A percentile compares a stretch with the other conserved stretches of the same genome.
Evolutionary conservation across 2,797 vertebrate species (phyloP).

Genomic region (Simalia tracyae): DNA sequence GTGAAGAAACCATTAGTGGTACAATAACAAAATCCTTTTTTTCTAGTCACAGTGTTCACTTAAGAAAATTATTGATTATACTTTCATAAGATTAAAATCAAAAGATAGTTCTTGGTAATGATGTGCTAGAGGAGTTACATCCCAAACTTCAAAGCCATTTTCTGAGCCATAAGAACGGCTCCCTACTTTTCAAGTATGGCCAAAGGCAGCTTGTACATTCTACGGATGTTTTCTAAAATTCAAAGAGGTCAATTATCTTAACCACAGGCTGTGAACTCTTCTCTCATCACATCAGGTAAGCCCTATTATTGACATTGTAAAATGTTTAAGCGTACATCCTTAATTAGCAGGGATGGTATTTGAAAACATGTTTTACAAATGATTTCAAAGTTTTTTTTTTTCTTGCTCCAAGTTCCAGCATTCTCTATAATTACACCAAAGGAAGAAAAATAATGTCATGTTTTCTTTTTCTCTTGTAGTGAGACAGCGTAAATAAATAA

Average conservation of each 20-base stretch:
- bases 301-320: constrained; percentile 59
- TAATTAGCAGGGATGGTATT: constrained; percentile 49
- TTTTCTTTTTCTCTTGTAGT: background rate
- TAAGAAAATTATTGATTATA: constrained; percentile 77
- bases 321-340: constrained; percentile 51
- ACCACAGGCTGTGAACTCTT: constrained; percentile 69
- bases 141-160: constrained; percentile 82
- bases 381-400: background rate
- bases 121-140: constrained; percentile 77
- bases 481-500: constrained; percentile 16
- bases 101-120: constrained; percentile 78
- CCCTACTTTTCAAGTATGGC: constrained; percentile 72
- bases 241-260: constrained; percentile 68
- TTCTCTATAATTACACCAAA: constrained; percentile 6
- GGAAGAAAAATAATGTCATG: constrained; percentile 16
- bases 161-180: constrained; percentile 77
- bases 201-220: constrained; percentile 72
- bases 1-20: constrained; percentile 74
- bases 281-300: constrained; percentile 64
- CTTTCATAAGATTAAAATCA: constrained; percentile 84
- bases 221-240: constrained; percentile 76
- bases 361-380: constrained; percentile 35
- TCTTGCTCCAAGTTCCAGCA: background rate
- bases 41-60: constrained; percentile 74
- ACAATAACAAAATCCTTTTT: constrained; percentile 71